Base-by-base conservation (phyloP, 2,113 vertebrate genomes). In the Clarias batrachus region DNA sequence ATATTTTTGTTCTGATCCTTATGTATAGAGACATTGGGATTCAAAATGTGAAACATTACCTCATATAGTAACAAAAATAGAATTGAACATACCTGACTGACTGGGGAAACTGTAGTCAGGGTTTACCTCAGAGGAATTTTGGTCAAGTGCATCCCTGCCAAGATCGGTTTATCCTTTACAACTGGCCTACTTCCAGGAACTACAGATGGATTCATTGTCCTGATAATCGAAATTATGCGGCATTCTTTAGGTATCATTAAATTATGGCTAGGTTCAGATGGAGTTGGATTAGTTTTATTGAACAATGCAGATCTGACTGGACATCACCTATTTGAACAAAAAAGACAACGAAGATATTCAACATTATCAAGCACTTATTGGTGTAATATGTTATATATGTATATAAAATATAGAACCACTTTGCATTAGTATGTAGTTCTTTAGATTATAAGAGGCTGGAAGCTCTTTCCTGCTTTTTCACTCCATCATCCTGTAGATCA, bases 171-270 rank as follows among this genome's bases (percentile, higher is more conserved):
- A 30, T 52, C n/a, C 54, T 56, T 79, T 21, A 19, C 16, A 37
- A 68, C 27, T 68, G 63, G 62, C n/a, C 62, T 85, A 85, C 52
- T 86, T 80, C 57, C 62, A 56, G 7, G 52, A 63, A 10, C n/a
- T 56, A 27, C 27, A 54, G 41, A n/a, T 57, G 0, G 52, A 77
- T 74, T n/a, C 37, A 63, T 54, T 85, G 57, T 74, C 14, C 10
- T 76, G 16, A n/a, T 27, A 4, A 52, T 13, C 6, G 48, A 10
- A 62, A 13, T 74, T 27, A 54, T 86, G 52, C 27, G 57, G n/a
- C 54, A 5, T 30, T 7, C 52, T 79, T 12, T 33, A 74, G 62
- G 56, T 77, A 77, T 48, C 16, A 21, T 17, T 74, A 23, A 37
- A 48, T 41, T 13, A 48, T 52, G 54, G 68, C 30, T 60, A 41